Evolutionary conservation across 2,113 vertebrate genomes (phyloP).

Genomic region (Galemys pyrenaicus): DNA sequence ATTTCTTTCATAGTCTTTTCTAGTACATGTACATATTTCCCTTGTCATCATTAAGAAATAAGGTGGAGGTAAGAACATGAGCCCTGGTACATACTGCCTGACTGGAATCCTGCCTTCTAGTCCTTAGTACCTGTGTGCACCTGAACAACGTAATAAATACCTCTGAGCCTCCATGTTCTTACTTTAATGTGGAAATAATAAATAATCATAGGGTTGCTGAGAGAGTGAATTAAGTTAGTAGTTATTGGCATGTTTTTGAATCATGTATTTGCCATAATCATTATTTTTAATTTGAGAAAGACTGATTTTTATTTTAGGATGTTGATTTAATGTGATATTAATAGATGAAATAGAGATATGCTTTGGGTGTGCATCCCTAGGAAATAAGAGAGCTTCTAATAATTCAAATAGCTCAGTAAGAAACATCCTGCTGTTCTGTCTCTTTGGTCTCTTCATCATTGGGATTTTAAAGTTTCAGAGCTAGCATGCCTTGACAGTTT

Average conservation of each 20-base stretch:
- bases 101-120: neutral
- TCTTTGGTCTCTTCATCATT: neutral
- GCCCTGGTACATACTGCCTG: neutral
- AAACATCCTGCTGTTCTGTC: neutral
- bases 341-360: neutral
- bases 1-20: neutral
- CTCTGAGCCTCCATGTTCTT: neutral
- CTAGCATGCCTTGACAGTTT: neutral
- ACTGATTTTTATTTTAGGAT: neutral
- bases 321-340: neutral
- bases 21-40: neutral
- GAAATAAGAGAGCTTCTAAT: neutral
- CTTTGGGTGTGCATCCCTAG: neutral
- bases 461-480: constrained; percentile 29
- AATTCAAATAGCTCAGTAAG: neutral
- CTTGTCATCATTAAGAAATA: neutral
- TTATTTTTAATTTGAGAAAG: constrained; percentile 20
- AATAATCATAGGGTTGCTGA: neutral
- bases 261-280: neutral
- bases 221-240: neutral
- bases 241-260: neutral
- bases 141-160: neutral
- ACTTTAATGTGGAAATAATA: neutral
- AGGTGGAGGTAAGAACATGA: neutral
- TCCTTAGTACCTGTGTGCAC: neutral